Evolutionary conservation across 2,797 vertebrate genomes (phyloP), one percentile per base, ranked within the genome.

Genomic region (Poecilia wingei): DNA sequence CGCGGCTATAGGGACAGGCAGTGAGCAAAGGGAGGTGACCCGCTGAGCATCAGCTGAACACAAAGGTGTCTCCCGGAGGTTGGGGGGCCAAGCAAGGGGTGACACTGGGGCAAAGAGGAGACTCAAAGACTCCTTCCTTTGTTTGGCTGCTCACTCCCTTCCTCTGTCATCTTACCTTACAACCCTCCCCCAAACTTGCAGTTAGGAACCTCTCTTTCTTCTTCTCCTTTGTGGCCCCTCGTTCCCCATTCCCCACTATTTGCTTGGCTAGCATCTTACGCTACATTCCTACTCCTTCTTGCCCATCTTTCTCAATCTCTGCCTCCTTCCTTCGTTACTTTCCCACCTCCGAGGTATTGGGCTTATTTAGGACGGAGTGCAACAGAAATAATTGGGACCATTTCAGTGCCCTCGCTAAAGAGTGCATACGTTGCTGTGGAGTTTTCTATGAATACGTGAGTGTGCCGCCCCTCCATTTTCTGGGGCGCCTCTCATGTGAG

Each of bases 61-160:
- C 94, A 94, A 94, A 95, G 93, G 92, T 95, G 91, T 92, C 89
- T 90, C 84, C 84, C 74, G 82, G 91, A 93, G 92, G 91, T 88
- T 57, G 88, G 89, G 57, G 69, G 84, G 86, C 18, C 57, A 80
- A 81, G 83, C 68, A 0, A 41, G 16, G 83, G 78, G 85, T 45
- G 71, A 77, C 86, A 86, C 83, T 87, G 83, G 82, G 84, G 76
- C 82, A 39, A 74, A 82, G 81, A 53, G 69, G 69, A 59, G 64
- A 68, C 36, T 41, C 36, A 41, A 73, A 79, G 87, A 89, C 83
- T 77, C 83, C 76, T 64, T 82, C 76, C 83, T 93, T 94, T 94
- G 92, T 93, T 85, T 79, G 83, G 82, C 82, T 7, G 80, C 83
- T 86, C 74, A 51, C 76, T 89, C 84, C 88, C 76, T 87, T 88